Conservation (phyloP, 2,113 vertebrate genomes). For the Podarcis raffonei region DNA sequence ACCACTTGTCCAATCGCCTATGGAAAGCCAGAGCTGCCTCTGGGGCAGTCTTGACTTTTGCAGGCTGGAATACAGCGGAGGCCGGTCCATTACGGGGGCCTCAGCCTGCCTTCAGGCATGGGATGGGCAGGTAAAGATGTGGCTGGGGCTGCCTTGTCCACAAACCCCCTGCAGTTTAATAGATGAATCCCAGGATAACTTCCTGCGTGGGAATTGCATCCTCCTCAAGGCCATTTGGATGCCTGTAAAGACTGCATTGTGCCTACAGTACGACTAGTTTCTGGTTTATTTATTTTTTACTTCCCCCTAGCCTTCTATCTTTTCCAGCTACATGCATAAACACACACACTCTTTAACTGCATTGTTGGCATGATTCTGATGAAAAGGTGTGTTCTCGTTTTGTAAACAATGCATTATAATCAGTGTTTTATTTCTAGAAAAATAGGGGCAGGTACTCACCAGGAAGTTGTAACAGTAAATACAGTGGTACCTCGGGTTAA, state of each 20-base stretch:
- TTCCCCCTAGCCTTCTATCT: neutral
- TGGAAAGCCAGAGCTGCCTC: neutral
- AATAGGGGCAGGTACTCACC: too few relatives aligned
- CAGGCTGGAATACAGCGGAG: neutral
- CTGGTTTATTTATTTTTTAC: neutral
- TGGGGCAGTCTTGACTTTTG: neutral
- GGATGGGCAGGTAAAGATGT: too few relatives aligned
- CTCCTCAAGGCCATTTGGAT: neutral
- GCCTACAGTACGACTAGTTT: neutral
- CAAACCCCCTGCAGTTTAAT: too few relatives aligned
- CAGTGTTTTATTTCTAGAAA: too few relatives aligned
- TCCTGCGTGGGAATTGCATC: neutral
- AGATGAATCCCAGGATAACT: neutral
- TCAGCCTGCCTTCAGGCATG: too few relatives aligned
- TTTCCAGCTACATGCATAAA: neutral
- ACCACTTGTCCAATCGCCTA: neutral
- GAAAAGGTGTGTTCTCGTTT: neutral
- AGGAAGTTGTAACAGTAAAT: too few relatives aligned
- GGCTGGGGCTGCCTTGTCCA: too few relatives aligned
- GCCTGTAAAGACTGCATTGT: neutral
- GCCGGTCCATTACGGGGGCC: too few relatives aligned
- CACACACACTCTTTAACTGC: neutral
- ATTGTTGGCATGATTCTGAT: neutral
- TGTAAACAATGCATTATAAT: neutral
- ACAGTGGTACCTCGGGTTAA: too few relatives aligned